Evolutionary conservation across 2,113 vertebrate species (phyloP).

Genomic region (Salminus brasiliensis): DNA sequence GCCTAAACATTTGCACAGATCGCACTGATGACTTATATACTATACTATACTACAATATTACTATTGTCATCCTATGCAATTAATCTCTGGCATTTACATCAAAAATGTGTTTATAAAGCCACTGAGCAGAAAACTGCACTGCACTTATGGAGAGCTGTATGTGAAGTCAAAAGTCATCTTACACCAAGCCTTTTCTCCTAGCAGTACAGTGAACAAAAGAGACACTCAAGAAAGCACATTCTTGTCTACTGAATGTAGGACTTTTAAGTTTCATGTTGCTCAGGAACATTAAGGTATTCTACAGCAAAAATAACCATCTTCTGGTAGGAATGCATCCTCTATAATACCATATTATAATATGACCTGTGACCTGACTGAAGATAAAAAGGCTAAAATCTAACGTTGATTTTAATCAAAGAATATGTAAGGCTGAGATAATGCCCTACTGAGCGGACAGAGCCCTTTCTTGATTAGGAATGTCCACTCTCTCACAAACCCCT

Average conservation of each 20-base stretch:
- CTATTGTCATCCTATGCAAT: too few species aligned
- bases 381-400: conserved; percentile 7
- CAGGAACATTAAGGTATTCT: too few species aligned
- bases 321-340: too few species aligned
- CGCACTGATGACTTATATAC: too few species aligned
- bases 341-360: too few species aligned
- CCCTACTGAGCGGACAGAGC: background rate
- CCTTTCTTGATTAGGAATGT: background rate
- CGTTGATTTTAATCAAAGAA: background rate
- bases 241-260: too few species aligned
- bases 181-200: background rate
- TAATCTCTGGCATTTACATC: background rate
- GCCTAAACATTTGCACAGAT: too few species aligned
- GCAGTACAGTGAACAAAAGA: background rate
- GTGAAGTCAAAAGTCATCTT: conserved; percentile 23
- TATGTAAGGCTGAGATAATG: background rate
- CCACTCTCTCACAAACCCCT: conserved; percentile 31
- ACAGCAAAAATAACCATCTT: too few species aligned
- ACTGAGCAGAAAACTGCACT: background rate
- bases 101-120: background rate
- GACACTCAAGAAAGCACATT: too few species aligned
- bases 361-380: background rate
- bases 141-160: background rate
- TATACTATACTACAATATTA: too few species aligned
- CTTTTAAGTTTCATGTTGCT: too few species aligned